These are phyloP conservation scores for Torymus tubicola DNA, from an alignment of 2,888 invertebrate genomes.

Conservation along the genomic window DNA sequence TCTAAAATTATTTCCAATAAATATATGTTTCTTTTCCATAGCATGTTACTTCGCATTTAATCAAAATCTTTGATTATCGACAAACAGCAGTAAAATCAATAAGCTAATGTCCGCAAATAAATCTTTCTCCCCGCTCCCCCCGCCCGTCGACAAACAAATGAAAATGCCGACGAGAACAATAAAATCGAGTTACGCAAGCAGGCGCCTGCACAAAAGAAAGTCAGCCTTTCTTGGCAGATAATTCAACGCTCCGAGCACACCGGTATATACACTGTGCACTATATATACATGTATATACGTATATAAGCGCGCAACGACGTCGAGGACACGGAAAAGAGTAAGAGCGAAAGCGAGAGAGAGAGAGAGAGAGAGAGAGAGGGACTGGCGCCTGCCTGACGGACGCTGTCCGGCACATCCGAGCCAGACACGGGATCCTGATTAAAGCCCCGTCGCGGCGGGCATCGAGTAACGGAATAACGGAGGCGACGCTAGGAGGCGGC, in stretches of 20 bases:
- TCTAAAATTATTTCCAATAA: too few species aligned
- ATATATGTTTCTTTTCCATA: too few species aligned
- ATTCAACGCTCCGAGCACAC: neutral
- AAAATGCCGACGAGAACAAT: neutral
- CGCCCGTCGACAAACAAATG: neutral
- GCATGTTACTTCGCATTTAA: too few species aligned
- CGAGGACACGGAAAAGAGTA: too few species aligned
- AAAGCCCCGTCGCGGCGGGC: constrained; percentile 64
- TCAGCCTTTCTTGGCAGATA: constrained; percentile 5
- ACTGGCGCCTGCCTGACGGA: constrained; percentile 64
- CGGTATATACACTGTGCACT: neutral
- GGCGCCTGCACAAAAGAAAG: neutral
- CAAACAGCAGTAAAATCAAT: too few species aligned
- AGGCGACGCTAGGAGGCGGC: neutral
- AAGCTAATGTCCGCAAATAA: too few species aligned
- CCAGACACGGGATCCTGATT: constrained; percentile 68
- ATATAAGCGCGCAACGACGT: too few species aligned
- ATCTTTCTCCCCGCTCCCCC: neutral
- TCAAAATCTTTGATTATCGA: too few species aligned
- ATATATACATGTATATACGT: too few species aligned
- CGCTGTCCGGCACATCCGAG: constrained; percentile 68
- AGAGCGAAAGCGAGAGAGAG: constrained; percentile 1
- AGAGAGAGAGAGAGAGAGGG: constrained; percentile 26
- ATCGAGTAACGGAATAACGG: constrained; percentile 58
- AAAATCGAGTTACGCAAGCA: neutral